A percentile compares a stretch with the other conserved stretches of the same genome.
Evolutionary conservation across 2,888 invertebrate species (phyloP).

Genomic region (Schrankia costaestrigalis): DNA sequence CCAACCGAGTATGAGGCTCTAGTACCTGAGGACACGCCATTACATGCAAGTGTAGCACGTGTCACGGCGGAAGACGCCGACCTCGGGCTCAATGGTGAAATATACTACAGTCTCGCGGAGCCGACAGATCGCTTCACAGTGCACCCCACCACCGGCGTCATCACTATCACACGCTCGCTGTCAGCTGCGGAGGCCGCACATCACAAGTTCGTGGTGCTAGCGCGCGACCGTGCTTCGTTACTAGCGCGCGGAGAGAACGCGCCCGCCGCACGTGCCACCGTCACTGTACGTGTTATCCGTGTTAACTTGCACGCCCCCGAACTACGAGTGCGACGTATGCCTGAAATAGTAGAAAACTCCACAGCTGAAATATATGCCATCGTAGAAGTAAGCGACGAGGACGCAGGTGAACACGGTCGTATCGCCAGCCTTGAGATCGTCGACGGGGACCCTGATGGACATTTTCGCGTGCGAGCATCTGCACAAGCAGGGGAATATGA

Average conservation of each 20-base stretch:
- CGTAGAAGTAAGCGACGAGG: slow-evolving; percentile 90
- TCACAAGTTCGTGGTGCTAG: slow-evolving; percentile 89
- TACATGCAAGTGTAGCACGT: slow-evolving; percentile 89
- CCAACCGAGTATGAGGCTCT: slow-evolving; percentile 92
- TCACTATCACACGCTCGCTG: slow-evolving; percentile 90
- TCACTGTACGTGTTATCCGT: slow-evolving; percentile 88
- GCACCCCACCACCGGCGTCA: slow-evolving; percentile 94
- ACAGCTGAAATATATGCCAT: slow-evolving; percentile 94
- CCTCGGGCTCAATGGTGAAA: slow-evolving; percentile 96
- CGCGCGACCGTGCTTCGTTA: slow-evolving; percentile 90
- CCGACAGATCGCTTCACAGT: slow-evolving; percentile 93
- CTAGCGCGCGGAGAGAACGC: slow-evolving; percentile 74
- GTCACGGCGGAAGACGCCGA: slow-evolving; percentile 97
- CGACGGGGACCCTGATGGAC: slow-evolving; percentile 94
- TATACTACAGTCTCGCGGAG: slow-evolving; percentile 95
- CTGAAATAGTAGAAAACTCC: slow-evolving; percentile 89
- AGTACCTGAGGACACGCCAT: slow-evolving; percentile 93
- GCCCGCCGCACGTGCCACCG: slow-evolving; percentile 88
- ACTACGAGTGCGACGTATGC: slow-evolving; percentile 88
- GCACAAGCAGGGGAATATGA: slow-evolving; percentile 86
- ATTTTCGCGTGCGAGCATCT: slow-evolving; percentile 87
- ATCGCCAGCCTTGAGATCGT: slow-evolving; percentile 91
- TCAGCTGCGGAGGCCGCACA: slow-evolving; percentile 84
- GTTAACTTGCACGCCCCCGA: slow-evolving; percentile 94
- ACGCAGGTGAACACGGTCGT: slow-evolving; percentile 91